phyloP scores from a whole-genome alignment of 37 sponge, comb jelly and placozoan species.

The Aplysina aerophoba region DNA sequence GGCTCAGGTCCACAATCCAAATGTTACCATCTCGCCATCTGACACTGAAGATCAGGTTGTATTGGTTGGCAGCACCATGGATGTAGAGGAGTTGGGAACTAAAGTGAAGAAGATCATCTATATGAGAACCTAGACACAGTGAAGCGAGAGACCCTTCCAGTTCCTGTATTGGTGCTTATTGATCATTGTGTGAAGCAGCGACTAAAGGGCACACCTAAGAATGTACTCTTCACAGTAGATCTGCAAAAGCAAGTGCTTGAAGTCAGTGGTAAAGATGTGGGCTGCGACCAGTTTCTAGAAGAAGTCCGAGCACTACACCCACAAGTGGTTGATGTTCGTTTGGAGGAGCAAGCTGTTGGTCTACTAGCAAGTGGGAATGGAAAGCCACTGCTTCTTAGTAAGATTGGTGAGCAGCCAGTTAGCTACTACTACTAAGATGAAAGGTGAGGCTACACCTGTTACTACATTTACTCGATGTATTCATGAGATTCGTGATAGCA shows the following conservation, averaged over 20 bases:
- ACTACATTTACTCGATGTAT: not conserved
- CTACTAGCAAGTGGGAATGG: not conserved
- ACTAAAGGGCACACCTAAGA: not conserved
- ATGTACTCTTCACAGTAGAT: not conserved
- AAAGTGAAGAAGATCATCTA: not conserved
- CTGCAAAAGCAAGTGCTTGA: not conserved
- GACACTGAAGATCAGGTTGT: not conserved
- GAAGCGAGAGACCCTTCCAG: not conserved
- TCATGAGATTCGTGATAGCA: not conserved
- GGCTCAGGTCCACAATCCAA: not conserved
- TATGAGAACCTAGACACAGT: conserved; percentile 2
- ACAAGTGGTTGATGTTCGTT: not conserved
- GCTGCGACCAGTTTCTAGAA: not conserved
- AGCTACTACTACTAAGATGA: not conserved
- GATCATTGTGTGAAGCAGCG: not conserved
- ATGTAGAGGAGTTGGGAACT: not conserved
- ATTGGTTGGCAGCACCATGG: not conserved
- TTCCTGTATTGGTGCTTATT: not conserved
- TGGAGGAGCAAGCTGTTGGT: not conserved
- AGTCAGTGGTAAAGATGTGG: conserved; percentile 5
- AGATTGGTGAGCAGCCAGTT: not conserved
- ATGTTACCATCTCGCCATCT: conserved; percentile 1
- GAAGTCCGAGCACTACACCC: not conserved
- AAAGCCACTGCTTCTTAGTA: not conserved
- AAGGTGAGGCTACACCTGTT: conserved; percentile 7